A percentile compares a stretch with the other conserved stretches of the same genome.
These are phyloP conservation scores for Zhuqinia jingwanae DNA, from an alignment of 2,888 invertebrate species.

Conservation along the genomic window DNA sequence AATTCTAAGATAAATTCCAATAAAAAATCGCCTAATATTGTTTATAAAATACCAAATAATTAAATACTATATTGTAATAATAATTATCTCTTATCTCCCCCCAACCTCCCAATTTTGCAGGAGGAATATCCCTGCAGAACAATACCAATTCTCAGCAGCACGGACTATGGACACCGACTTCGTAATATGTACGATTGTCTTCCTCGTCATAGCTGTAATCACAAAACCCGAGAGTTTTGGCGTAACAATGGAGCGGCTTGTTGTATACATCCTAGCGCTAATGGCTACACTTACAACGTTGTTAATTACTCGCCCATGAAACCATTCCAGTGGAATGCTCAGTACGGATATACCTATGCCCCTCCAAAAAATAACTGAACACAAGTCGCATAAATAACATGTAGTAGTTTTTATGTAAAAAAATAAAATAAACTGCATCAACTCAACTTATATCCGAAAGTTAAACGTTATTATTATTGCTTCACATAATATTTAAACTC, in stretches of 20 bases:
- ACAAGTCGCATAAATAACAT: no score
- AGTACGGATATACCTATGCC: constrained; percentile 78
- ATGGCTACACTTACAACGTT: constrained; percentile 67
- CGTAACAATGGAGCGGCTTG: constrained; percentile 71
- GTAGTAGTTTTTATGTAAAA: no score
- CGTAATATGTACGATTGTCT: no score
- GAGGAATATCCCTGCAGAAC: constrained; percentile 78
- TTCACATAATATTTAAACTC: no score
- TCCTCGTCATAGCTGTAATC: constrained; percentile 44
- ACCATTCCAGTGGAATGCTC: constrained; percentile 74
- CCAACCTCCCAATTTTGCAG: no score
- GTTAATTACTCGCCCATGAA: constrained; percentile 75
- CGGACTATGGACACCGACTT: constrained; percentile 78
- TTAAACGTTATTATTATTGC: no score
- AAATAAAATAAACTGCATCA: no score
- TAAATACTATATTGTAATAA: no score
- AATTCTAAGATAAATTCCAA: not conserved
- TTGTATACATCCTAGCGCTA: constrained; percentile 73
- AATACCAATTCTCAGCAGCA: constrained; percentile 75
- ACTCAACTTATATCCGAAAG: no score
- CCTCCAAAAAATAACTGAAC: constrained; percentile 69
- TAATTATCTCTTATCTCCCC: no score
- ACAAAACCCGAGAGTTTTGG: constrained; percentile 60
- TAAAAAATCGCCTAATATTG: no score
- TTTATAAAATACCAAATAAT: no score